Evolutionary conservation across 2,888 invertebrate species (phyloP).

Genomic region (Netelia melanura): DNA sequence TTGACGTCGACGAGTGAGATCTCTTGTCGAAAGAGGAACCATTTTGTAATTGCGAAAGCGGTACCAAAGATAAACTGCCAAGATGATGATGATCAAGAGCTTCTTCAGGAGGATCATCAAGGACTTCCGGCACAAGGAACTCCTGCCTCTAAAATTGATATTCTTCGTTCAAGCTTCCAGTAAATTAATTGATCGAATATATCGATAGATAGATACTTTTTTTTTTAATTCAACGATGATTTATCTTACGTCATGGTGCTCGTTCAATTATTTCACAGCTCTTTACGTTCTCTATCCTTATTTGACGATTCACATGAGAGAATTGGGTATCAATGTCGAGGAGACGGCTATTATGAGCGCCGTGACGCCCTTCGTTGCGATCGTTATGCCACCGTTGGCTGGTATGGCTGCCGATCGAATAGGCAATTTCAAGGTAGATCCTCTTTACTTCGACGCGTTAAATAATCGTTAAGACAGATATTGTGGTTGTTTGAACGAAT

Average conservation of each 20-base stretch:
- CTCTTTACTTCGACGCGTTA: too few relatives aligned
- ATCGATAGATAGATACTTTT: conserved; percentile 14
- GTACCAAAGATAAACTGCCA: conserved; percentile 72
- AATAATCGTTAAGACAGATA: too few relatives aligned
- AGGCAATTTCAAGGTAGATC: conserved; percentile 90
- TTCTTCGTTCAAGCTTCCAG: conserved; percentile 93
- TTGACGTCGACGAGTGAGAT: neutral
- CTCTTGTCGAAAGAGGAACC: conserved; percentile 37
- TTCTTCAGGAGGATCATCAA: conserved; percentile 89
- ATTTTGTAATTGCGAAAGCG: conserved; percentile 4
- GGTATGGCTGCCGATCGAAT: conserved; percentile 92
- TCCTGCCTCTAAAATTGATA: conserved; percentile 90
- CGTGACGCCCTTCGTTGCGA: conserved; percentile 90
- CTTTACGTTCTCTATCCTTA: conserved; percentile 92
- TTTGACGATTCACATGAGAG: conserved; percentile 92
- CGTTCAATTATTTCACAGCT: conserved; percentile 85
- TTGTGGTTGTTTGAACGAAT: too few relatives aligned
- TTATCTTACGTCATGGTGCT: neutral
- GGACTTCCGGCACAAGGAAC: conserved; percentile 90
- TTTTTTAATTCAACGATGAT: neutral
- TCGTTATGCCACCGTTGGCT: conserved; percentile 92
- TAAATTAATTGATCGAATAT: conserved; percentile 85
- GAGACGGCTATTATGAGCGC: conserved; percentile 94
- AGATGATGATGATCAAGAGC: conserved; percentile 87
- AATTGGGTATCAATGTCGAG: conserved; percentile 91